Conservation (phyloP, 2,797 vertebrate genomes). For the Mareca penelope region DNA sequence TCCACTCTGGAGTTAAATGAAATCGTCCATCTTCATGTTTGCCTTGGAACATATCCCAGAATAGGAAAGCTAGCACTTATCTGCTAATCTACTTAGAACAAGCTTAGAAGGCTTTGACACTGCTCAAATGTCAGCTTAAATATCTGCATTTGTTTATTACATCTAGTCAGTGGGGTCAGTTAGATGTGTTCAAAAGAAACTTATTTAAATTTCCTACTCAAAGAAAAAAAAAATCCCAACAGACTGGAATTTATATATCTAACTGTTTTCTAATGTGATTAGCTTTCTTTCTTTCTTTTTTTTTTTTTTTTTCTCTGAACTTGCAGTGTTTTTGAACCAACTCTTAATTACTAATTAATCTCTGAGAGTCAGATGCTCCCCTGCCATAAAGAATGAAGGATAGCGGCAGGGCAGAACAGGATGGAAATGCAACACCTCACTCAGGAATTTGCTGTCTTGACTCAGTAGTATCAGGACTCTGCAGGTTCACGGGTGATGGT, state of each 20-base stretch:
- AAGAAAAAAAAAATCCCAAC: not conserved
- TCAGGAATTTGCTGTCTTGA: not conserved
- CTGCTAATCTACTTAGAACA: slow-evolving; percentile 65
- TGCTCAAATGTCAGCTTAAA: slow-evolving; percentile 65
- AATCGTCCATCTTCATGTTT: slow-evolving; percentile 26
- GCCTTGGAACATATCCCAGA: slow-evolving; percentile 67
- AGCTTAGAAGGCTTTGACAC: slow-evolving; percentile 69
- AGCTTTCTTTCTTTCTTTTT: not conserved
- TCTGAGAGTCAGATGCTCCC: not conserved
- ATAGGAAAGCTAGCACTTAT: slow-evolving; percentile 61
- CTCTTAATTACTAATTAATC: slow-evolving; percentile 43
- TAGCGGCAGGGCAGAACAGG: not conserved
- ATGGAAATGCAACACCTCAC: not conserved
- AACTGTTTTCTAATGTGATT: not conserved
- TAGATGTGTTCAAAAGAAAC: not conserved
- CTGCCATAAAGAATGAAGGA: not conserved
- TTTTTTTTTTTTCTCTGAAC: not conserved
- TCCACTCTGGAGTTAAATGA: slow-evolving; percentile 36
- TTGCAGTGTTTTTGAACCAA: not conserved
- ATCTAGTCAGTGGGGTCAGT: slow-evolving; percentile 16
- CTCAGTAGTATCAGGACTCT: not conserved
- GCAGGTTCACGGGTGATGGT: not conserved
- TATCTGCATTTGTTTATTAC: slow-evolving; percentile 62
- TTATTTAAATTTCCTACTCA: not conserved
- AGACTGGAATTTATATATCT: slow-evolving; percentile 8